A percentile compares a stretch with the other conserved stretches of the same genome.
Conservation (phyloP, 2,888 invertebrate species). For the Drosophila stalkeri region DNA sequence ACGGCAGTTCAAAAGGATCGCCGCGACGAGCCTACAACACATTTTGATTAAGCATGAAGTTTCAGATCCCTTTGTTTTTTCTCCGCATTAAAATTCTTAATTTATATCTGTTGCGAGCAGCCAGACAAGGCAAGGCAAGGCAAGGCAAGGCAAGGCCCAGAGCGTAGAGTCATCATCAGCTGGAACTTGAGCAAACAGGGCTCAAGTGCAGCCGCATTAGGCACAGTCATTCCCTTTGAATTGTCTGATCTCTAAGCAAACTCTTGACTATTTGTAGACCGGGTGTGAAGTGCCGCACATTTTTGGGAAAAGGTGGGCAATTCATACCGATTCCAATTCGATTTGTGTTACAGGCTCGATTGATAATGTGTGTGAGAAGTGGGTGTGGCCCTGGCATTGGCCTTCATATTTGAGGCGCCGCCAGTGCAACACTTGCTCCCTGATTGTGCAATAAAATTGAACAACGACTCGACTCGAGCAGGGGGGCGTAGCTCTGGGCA, state of each 20-base stretch:
- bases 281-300: slow-evolving; percentile 77
- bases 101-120: slow-evolving; percentile 63
- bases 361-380: slow-evolving; percentile 54
- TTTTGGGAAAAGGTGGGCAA: slow-evolving; percentile 72
- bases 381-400: slow-evolving; percentile 67
- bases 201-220: slow-evolving; percentile 75
- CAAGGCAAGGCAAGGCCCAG: neutral
- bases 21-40: slow-evolving; percentile 64
- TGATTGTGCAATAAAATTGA: slow-evolving; percentile 76
- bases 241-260: slow-evolving; percentile 35
- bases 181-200: slow-evolving; percentile 63
- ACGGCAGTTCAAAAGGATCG: slow-evolving; percentile 77
- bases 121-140: too few relatives aligned
- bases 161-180: slow-evolving; percentile 67
- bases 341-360: slow-evolving; percentile 24
- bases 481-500: slow-evolving; percentile 57
- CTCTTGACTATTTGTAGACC: slow-evolving; percentile 53
- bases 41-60: slow-evolving; percentile 82
- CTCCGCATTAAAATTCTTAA: slow-evolving; percentile 77
- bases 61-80: slow-evolving; percentile 61
- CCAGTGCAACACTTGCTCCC: slow-evolving; percentile 70
- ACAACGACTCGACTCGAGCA: slow-evolving; percentile 1
- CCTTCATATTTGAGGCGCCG: slow-evolving; percentile 34
- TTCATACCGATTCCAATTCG: slow-evolving; percentile 55
- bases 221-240: slow-evolving; percentile 70